Conservation (phyloP, 2,888 invertebrate genomes). For the Pteria penguin region DNA sequence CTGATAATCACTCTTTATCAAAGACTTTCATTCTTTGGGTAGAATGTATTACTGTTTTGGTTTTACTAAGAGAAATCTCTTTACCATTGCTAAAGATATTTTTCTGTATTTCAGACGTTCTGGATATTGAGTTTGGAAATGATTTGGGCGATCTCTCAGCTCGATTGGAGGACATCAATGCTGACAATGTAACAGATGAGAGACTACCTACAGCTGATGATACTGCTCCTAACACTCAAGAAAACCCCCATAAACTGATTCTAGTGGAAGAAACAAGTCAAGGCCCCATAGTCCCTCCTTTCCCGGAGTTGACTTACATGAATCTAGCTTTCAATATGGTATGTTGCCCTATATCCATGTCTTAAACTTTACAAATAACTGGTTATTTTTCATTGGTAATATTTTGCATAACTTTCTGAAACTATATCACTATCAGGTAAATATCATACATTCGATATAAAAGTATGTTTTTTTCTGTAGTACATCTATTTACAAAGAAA, state of each 20-base stretch:
- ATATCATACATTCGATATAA: too few species aligned
- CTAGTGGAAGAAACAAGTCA: conserved; percentile 27
- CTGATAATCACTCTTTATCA: too few species aligned
- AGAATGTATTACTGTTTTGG: too few species aligned
- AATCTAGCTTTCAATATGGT: conserved; percentile 77
- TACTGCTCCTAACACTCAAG: too few species aligned
- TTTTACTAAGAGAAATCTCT: too few species aligned
- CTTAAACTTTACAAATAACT: not conserved
- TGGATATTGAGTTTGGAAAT: conserved; percentile 22
- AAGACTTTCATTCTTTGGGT: too few species aligned
- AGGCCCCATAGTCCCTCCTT: conserved; percentile 68
- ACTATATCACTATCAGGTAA: too few species aligned
- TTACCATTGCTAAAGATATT: too few species aligned
- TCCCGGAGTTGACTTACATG: conserved; percentile 76
- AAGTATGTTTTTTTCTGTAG: too few species aligned
- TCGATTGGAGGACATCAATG: conserved; percentile 58
- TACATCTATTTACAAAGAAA: too few species aligned
- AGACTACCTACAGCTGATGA: not conserved
- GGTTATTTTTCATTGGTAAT: not conserved
- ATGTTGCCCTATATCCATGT: not conserved
- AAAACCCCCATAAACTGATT: conserved; percentile 16
- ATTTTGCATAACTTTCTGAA: too few species aligned
- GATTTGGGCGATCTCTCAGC: conserved; percentile 58
- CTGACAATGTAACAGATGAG: conserved; percentile 41
- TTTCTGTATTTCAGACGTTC: not conserved